Percentiles rank a stretch among this genome's conserved stretches.
Conservation (phyloP, 2,888 invertebrate genomes). For the Hoplodrina ambigua region DNA sequence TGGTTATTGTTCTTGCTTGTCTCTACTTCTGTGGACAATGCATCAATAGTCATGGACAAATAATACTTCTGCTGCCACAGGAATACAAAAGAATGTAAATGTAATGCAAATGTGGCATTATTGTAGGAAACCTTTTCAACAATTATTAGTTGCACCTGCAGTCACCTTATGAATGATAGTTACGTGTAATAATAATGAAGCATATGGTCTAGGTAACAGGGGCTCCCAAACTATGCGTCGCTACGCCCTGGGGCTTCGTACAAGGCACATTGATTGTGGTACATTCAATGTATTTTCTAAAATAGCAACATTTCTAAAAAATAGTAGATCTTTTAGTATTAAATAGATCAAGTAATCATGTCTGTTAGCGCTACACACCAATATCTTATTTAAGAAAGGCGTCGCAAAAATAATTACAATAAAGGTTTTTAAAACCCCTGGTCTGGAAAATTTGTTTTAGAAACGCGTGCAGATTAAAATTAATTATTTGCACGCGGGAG, state of each 20-base stretch:
- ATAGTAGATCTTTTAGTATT: no score
- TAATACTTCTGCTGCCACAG: conserved; percentile 2
- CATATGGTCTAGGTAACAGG: background rate
- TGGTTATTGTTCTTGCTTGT: conserved; percentile 70
- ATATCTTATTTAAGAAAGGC: no score
- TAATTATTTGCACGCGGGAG: background rate
- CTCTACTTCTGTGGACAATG: conserved; percentile 59
- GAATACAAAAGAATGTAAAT: background rate
- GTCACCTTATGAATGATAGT: background rate
- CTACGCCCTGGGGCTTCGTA: no score
- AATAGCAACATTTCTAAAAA: no score
- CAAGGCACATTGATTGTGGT: no score
- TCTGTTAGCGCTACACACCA: no score
- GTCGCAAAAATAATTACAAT: no score
- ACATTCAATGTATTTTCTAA: no score
- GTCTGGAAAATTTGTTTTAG: background rate
- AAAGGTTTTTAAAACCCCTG: no score
- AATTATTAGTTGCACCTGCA: background rate
- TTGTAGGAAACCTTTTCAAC: background rate
- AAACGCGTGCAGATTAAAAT: background rate
- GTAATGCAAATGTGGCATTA: background rate
- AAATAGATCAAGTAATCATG: no score
- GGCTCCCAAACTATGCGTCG: no score
- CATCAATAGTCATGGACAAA: conserved; percentile 6
- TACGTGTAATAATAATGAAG: background rate